A percentile compares a stretch with the other conserved stretches of the same genome.
These are phyloP conservation scores for Psilanteris sp. DNA, from an alignment of 1,140 invertebrate species.

Conservation along the genomic window DNA sequence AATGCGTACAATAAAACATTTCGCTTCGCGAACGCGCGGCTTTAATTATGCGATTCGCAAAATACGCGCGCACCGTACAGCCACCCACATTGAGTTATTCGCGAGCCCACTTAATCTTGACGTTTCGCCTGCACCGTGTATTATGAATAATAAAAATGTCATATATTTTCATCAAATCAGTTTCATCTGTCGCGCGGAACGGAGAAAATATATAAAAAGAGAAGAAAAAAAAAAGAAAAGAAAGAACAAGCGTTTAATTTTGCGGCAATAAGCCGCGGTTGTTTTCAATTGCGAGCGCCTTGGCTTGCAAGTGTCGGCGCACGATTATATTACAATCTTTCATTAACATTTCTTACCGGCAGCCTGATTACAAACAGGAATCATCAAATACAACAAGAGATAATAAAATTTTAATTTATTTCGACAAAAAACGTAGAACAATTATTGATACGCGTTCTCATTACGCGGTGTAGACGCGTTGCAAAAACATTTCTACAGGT, in stretches of 20 bases:
- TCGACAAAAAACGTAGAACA: constrained; percentile 50
- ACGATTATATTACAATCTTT: constrained; percentile 53
- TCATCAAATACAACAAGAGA: constrained; percentile 53
- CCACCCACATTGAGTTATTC: constrained; percentile 24
- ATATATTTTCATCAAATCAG: constrained; percentile 51
- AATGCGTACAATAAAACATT: not conserved
- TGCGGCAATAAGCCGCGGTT: constrained; percentile 15
- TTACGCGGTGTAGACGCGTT: constrained; percentile 34
- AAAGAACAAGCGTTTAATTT: too few relatives aligned
- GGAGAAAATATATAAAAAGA: too few relatives aligned
- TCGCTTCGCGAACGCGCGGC: not conserved
- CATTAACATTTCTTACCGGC: constrained; percentile 52
- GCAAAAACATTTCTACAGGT: constrained; percentile 48
- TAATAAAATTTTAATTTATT: constrained; percentile 56
- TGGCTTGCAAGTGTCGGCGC: not conserved
- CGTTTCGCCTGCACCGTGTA: constrained; percentile 2
- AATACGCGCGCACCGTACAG: too few relatives aligned
- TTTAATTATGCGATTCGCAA: constrained; percentile 8
- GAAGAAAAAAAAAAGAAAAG: too few relatives aligned
- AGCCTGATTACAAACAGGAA: constrained; percentile 57
- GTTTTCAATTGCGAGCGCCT: constrained; percentile 35
- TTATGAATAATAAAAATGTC: constrained; percentile 47
- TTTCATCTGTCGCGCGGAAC: constrained; percentile 4
- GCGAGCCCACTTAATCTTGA: constrained; percentile 10
- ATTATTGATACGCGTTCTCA: constrained; percentile 56